Evolutionary conservation across 1,140 invertebrate species (phyloP).

Genomic region (Aporrectodea caliginosa): DNA sequence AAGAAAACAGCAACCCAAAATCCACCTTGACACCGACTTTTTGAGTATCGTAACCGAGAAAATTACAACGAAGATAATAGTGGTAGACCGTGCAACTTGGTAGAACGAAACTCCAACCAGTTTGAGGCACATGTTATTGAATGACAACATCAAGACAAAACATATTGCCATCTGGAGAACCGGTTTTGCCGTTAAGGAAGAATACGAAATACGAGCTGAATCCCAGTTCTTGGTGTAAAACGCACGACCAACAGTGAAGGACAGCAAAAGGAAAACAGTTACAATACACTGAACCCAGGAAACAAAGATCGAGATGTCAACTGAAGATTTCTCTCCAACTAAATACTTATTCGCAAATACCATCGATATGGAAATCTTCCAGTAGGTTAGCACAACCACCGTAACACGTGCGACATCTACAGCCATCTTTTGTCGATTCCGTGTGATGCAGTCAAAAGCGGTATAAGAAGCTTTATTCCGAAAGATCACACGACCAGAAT

Average conservation of each 20-base stretch:
- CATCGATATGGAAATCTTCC: constrained; percentile 52
- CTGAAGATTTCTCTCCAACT: constrained; percentile 37
- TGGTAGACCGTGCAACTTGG: constrained; percentile 52
- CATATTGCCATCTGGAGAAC: constrained; percentile 44
- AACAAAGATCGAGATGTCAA: constrained; percentile 50
- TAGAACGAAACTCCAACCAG: constrained; percentile 53
- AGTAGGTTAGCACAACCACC: constrained; percentile 45
- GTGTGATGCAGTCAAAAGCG: no score
- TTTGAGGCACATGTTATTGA: constrained; percentile 54
- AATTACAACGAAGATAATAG: constrained; percentile 51
- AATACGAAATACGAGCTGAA: no score
- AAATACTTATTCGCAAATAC: constrained; percentile 54
- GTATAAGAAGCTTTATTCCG: no score
- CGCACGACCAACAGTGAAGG: background rate
- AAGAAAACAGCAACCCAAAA: constrained; percentile 44
- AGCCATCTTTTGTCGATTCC: no score
- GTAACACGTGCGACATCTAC: constrained; percentile 30
- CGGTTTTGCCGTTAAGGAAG: no score
- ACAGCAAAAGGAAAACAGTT: constrained; percentile 32
- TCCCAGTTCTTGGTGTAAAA: background rate
- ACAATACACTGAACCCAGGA: constrained; percentile 44
- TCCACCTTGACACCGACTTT: constrained; percentile 37
- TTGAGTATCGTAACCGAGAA: constrained; percentile 44
- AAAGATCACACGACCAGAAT: no score
- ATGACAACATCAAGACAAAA: constrained; percentile 44